phyloP scores from a whole-genome alignment of 2,888 invertebrate genomes.

The Bellardia pandia region DNA sequence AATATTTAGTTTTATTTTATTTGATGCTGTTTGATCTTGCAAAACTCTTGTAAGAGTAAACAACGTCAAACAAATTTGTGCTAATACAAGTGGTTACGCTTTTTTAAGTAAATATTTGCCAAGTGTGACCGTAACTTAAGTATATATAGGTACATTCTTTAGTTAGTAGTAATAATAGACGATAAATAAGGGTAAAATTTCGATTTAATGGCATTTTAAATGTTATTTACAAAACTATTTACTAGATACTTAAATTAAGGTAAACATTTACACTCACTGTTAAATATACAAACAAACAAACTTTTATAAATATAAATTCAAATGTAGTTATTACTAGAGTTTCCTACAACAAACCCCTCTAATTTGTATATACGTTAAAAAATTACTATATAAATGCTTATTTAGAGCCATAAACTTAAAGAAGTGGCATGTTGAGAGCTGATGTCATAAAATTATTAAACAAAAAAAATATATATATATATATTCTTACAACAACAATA shows the following conservation, averaged over 20 bases:
- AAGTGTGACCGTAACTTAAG: too few species aligned
- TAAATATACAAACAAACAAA: background rate
- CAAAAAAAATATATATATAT: background rate
- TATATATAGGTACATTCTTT: too few species aligned
- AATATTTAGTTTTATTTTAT: too few species aligned
- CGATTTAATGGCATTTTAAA: constrained; percentile 52
- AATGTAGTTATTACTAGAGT: background rate
- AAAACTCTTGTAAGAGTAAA: too few species aligned
- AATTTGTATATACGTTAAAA: too few species aligned
- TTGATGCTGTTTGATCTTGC: too few species aligned
- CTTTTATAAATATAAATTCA: background rate
- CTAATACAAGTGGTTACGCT: too few species aligned
- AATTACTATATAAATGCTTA: background rate
- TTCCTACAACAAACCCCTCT: too few species aligned
- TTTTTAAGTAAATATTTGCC: too few species aligned
- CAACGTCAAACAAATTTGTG: too few species aligned
- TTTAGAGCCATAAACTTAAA: background rate
- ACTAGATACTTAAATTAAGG: constrained; percentile 26
- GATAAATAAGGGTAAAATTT: constrained; percentile 21
- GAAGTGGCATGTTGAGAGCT: background rate
- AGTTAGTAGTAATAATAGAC: background rate
- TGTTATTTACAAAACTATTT: constrained; percentile 41
- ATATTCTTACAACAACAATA: background rate
- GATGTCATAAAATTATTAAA: constrained; percentile 14
- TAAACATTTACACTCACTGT: background rate